A percentile compares a stretch with the other conserved stretches of the same genome.
These are phyloP conservation scores for Tetramorium bicarinatum DNA, from an alignment of 2,888 invertebrate genomes.

Conservation along the genomic window DNA sequence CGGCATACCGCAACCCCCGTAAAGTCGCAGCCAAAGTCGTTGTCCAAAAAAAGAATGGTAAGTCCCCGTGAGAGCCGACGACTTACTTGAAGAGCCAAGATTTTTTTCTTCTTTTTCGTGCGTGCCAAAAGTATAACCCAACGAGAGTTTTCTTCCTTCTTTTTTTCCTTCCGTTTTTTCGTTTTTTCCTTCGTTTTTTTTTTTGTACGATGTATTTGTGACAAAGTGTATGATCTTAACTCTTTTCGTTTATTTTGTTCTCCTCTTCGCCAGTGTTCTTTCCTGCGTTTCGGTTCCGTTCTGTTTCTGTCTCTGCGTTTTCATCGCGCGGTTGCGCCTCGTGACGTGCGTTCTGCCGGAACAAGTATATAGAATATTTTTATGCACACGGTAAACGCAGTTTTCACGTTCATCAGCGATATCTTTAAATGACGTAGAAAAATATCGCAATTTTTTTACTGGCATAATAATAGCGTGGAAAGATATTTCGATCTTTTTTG, in stretches of 20 bases:
- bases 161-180: not conserved
- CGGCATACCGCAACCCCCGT: slow-evolving; percentile 85
- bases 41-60: slow-evolving; percentile 87
- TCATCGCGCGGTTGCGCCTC: slow-evolving; percentile 58
- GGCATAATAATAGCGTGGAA: not conserved
- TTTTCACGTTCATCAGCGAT: not conserved
- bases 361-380: not conserved
- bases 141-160: slow-evolving; percentile 41
- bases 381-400: not conserved
- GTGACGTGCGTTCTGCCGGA: slow-evolving; percentile 52
- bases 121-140: slow-evolving; percentile 68
- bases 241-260: slow-evolving; percentile 53
- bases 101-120: slow-evolving; percentile 55
- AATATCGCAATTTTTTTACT: not conserved
- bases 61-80: slow-evolving; percentile 84
- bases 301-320: slow-evolving; percentile 34
- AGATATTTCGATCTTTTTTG: not conserved
- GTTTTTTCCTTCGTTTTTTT: not conserved
- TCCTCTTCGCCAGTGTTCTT: slow-evolving; percentile 59
- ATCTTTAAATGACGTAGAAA: not conserved
- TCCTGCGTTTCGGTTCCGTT: slow-evolving; percentile 56
- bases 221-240: slow-evolving; percentile 49
- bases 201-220: slow-evolving; percentile 42
- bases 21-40: slow-evolving; percentile 87
- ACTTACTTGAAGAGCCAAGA: slow-evolving; percentile 79